Evolutionary conservation across 2,113 vertebrate species (phyloP).

Genomic region (Dryoscopus gambensis): DNA sequence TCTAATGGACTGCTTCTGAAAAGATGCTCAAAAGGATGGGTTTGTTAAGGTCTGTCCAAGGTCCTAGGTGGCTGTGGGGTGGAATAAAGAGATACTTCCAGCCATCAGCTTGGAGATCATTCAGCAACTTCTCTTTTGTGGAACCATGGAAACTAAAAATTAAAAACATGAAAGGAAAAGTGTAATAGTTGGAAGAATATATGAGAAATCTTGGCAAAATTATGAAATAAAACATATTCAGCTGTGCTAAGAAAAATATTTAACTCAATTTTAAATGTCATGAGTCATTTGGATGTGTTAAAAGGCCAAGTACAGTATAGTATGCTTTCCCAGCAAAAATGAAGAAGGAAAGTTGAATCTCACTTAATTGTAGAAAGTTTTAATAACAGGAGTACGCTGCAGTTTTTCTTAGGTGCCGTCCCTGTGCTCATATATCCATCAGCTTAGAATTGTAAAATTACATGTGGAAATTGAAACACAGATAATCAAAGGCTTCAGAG

Average conservation of each 20-base stretch:
- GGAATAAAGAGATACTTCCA: not conserved
- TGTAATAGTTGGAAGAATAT: not conserved
- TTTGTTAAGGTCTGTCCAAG: not conserved
- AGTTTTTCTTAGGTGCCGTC: not conserved
- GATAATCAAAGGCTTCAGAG: not conserved
- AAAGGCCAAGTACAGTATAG: not conserved
- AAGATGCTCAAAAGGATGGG: not conserved
- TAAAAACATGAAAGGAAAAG: not conserved
- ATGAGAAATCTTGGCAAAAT: not conserved
- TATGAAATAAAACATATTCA: not conserved
- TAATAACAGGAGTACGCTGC: not conserved
- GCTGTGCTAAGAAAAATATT: conserved; percentile 12
- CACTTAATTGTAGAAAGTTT: not conserved
- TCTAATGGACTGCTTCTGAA: not conserved
- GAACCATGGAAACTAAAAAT: not conserved
- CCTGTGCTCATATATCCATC: not conserved
- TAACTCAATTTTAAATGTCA: not conserved
- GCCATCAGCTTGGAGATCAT: not conserved
- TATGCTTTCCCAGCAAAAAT: not conserved
- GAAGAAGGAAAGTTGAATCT: not conserved
- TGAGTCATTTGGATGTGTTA: not conserved
- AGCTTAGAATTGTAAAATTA: not conserved
- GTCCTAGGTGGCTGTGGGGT: not conserved
- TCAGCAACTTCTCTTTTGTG: not conserved
- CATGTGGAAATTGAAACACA: not conserved